Percentiles rank a stretch among this genome's conserved stretches.
Conservation (phyloP, 2,113 vertebrate genomes). For the Microtus montanus region DNA sequence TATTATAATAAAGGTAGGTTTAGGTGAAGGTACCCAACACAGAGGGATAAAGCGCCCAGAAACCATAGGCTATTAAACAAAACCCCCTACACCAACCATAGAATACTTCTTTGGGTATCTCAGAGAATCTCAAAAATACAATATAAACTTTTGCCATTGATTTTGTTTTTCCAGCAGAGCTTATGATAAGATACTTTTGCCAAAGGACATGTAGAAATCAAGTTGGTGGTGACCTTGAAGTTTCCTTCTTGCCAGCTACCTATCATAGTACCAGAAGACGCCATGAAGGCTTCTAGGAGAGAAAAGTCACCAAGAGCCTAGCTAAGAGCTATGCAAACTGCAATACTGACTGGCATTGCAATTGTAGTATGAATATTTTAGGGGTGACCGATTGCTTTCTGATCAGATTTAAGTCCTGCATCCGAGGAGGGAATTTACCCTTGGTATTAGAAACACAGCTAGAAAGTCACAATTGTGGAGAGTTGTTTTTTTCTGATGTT, state of each 20-base stretch:
- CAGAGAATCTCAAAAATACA: background rate
- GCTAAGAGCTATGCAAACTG: background rate
- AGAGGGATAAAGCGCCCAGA: background rate
- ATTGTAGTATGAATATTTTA: background rate
- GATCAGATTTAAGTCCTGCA: background rate
- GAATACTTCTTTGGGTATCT: background rate
- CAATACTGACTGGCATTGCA: background rate
- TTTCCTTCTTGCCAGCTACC: background rate
- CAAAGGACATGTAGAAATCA: background rate
- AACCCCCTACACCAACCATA: background rate
- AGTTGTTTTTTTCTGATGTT: background rate
- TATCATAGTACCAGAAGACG: background rate
- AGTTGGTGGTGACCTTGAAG: background rate
- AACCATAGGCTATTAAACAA: background rate
- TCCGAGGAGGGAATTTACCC: background rate
- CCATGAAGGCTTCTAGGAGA: background rate
- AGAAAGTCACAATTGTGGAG: background rate
- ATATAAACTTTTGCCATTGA: background rate
- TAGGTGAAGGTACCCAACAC: background rate
- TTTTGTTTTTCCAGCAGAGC: background rate
- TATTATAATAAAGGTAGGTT: background rate
- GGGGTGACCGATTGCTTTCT: background rate
- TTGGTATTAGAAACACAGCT: background rate
- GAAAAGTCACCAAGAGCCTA: background rate
- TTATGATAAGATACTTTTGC: background rate